Base-by-base conservation (phyloP, 2,797 vertebrate species). In the Lateolabrax maculatus region DNA sequence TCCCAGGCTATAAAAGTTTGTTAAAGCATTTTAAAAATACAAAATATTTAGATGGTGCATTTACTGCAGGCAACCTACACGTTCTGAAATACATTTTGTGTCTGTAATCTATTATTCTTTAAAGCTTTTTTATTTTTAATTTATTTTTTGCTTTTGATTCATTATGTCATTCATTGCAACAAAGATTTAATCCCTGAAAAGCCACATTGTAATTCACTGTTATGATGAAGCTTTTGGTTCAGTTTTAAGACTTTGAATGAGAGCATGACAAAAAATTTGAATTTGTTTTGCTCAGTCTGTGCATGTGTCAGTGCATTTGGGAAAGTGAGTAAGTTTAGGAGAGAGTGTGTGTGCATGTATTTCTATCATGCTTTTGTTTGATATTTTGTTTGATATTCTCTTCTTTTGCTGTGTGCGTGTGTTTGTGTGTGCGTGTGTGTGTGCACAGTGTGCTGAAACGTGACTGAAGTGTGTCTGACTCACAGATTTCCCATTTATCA, bases 381-480 rank as follows among this genome's bases (percentile, higher is more conserved):
- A 71, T 53, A 12, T 27, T 41, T 31, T 44, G 21, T 46, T n/a
- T 36, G 25, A 43, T 44, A 27, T 36, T 57, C 57, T 25, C 11
- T 55, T 31, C 58, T 65, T 51, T 46, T 51, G 53, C 46, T 52
- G 15, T 39, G 46, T 34, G 36, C 53, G 56, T 67, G 16, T 62
- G 44, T 52, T 10, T 61, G 19, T 77, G 60, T 63, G 21, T n/a
- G 12, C 27, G 34, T 56, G 56, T 27, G 21, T 27, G 23, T 57
- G 39, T 18, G 29, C n/a, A 62, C 29, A 49, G 55, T 36, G 69
- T 49, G 11, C 29, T 58, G 37, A 37, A 72, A 57, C 5, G 55
- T 68, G 71, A 75, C 73, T 31, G 36, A 57, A 60, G 31, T 23
- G 27, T 39, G 48, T 63, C 55, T 55, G 51, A 69, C 63, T 83